These are phyloP conservation scores for Melanerpes aurifrons DNA, from an alignment of 2,113 vertebrate species.

Conservation along the genomic window DNA sequence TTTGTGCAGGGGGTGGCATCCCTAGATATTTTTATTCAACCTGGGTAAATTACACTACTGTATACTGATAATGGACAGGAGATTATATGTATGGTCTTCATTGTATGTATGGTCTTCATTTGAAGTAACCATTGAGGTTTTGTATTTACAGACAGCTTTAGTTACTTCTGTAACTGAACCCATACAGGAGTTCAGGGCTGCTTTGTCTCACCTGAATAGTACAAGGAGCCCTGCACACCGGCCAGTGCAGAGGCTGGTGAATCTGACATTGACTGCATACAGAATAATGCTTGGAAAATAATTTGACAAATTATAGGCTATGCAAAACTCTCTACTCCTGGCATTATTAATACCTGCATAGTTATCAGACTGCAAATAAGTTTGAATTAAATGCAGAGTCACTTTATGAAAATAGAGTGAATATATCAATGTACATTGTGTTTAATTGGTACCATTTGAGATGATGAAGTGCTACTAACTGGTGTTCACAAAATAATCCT, in stretches of 20 bases:
- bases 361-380: slow-evolving; percentile 46
- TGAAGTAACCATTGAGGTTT: background rate
- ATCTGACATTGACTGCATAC: background rate
- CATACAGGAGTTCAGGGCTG: background rate
- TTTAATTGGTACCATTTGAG: slow-evolving; percentile 65
- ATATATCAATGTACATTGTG: slow-evolving; percentile 48
- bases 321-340: background rate
- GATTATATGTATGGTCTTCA: background rate
- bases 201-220: background rate
- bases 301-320: background rate
- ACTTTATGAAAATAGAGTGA: slow-evolving; percentile 49
- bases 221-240: background rate
- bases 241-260: accelerated
- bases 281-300: slow-evolving; percentile 4
- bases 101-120: background rate
- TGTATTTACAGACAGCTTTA: background rate
- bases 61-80: background rate
- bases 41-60: background rate
- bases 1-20: background rate
- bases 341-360: slow-evolving; percentile 33
- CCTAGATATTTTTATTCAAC: background rate
- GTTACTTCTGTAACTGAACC: background rate
- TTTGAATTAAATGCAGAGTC: slow-evolving; percentile 35
- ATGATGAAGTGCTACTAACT: slow-evolving; percentile 56
- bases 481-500: slow-evolving; percentile 69